Evolutionary conservation across 2,113 vertebrate genomes (phyloP).

Genomic region (Eretmochelys imbricata): DNA sequence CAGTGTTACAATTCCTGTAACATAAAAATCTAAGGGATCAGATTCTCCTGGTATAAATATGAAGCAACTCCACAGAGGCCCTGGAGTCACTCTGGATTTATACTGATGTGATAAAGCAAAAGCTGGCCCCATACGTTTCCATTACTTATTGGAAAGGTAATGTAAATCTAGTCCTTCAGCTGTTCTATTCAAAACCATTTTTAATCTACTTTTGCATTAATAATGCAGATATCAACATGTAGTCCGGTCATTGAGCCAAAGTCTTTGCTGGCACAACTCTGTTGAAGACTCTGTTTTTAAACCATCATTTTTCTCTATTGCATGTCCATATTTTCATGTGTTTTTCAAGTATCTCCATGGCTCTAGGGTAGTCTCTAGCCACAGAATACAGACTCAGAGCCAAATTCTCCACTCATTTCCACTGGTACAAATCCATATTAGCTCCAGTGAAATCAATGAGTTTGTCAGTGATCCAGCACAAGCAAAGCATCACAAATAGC

Average conservation of each 20-base stretch:
- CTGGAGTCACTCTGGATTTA: not conserved
- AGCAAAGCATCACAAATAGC: not conserved
- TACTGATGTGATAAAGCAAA: not conserved
- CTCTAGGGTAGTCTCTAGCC: not conserved
- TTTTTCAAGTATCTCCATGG: not conserved
- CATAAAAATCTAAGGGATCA: not conserved
- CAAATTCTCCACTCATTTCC: not conserved
- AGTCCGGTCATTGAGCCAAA: not conserved
- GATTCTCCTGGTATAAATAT: not conserved
- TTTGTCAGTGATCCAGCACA: not conserved
- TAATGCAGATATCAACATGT: not conserved
- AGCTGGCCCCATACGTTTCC: not conserved
- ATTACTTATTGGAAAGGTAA: not conserved
- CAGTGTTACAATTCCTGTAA: not conserved
- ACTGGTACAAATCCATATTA: not conserved
- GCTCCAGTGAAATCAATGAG: not conserved
- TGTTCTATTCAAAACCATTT: not conserved
- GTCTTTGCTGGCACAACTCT: not conserved
- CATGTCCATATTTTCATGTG: not conserved
- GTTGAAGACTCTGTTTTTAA: not conserved
- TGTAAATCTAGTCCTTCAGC: not conserved
- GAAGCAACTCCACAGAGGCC: not conserved
- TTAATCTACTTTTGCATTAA: not conserved
- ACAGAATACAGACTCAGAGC: not conserved
- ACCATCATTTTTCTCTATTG: not conserved